Base-by-base conservation (phyloP, 2,888 invertebrate species). In the Caenorhabditis becei region DNA sequence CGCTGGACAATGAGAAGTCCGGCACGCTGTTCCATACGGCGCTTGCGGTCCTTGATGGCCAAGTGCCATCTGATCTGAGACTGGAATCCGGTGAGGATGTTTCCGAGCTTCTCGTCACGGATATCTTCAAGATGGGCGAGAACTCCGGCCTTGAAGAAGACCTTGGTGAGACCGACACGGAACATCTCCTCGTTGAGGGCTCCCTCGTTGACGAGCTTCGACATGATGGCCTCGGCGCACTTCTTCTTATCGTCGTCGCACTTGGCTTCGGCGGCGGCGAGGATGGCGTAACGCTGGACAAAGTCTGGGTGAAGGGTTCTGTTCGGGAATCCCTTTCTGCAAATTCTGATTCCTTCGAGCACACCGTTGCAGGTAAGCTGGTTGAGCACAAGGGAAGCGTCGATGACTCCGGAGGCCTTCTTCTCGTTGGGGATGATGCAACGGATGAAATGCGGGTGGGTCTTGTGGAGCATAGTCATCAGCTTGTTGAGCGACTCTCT, bases 321-420 rank as follows among this genome's bases (percentile, higher is more conserved):
- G 86, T 88, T 88, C 94, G 98, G 98, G 96, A 99, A 99, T 93
- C 99, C 99, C 87, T 93, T 93, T 94, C 99, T 96, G 94, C 99
- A 99, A 94, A 99, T 99, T 96, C 99, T 97, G 94, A 99, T 99
- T 94, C 99, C 99, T 95, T 99, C 99, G 94, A 99, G 95, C 94
- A 99, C 99, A 96, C 87, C 99, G 95, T 99, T 99, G 95, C 99
- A 99, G 91, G 97, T 97, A 93, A 99, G 94, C 94, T 87, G 99
- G 94, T 99, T 97, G 95, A 99, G 96, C 84, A 99, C 98, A 93
- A 99, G 94, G 92, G 95, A 95, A 89, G 99, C 97, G 93, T 99
- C 99, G 92, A 99, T 97, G 89, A 97, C 94, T 94, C 91, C 91
- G 61, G 88, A 86, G 41, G 83, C 80, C 84, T 91, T 91, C 88